Evolutionary conservation across 2,888 invertebrate genomes (phyloP).

Genomic region (Cremastinae sp.): DNA sequence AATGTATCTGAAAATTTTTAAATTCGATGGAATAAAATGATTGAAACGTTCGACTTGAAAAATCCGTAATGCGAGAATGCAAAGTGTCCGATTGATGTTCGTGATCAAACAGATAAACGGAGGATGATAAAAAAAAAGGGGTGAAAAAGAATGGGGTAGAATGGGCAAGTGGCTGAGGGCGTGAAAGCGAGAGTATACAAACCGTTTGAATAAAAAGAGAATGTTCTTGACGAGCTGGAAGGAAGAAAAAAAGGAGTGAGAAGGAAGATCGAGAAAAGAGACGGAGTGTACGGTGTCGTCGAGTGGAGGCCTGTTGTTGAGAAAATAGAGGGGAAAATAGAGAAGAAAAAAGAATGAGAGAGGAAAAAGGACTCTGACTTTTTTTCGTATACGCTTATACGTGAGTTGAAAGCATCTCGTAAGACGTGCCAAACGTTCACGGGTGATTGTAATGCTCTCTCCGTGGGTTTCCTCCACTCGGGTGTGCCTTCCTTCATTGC

Average conservation of each 20-base stretch:
- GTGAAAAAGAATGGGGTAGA: conserved; percentile 1
- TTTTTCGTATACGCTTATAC: conserved; percentile 47
- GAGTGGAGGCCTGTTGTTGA: conserved; percentile 54
- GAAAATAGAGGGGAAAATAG: conserved; percentile 35
- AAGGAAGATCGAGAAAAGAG: conserved; percentile 39
- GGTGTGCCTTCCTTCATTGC: conserved; percentile 26
- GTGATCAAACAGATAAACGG: conserved; percentile 14
- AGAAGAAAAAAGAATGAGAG: conserved; percentile 27
- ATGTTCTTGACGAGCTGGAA: conserved; percentile 36
- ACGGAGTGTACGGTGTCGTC: conserved; percentile 63
- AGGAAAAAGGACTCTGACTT: conserved; percentile 47
- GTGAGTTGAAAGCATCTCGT: conserved; percentile 56
- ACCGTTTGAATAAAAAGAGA: conserved; percentile 26
- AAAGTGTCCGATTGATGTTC: conserved; percentile 43
- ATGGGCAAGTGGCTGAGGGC: conserved; percentile 25
- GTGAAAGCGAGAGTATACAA: conserved; percentile 32
- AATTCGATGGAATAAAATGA: not conserved
- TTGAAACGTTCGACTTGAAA: too few species aligned
- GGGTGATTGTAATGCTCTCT: conserved; percentile 44
- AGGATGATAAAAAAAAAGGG: not conserved
- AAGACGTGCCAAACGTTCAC: conserved; percentile 54
- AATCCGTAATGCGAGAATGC: conserved; percentile 22
- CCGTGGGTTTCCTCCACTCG: conserved; percentile 7
- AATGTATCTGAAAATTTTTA: too few species aligned
- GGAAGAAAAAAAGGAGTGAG: conserved; percentile 4